Conservation (phyloP, 1,140 invertebrate genomes). For the Caerostris darwini region DNA sequence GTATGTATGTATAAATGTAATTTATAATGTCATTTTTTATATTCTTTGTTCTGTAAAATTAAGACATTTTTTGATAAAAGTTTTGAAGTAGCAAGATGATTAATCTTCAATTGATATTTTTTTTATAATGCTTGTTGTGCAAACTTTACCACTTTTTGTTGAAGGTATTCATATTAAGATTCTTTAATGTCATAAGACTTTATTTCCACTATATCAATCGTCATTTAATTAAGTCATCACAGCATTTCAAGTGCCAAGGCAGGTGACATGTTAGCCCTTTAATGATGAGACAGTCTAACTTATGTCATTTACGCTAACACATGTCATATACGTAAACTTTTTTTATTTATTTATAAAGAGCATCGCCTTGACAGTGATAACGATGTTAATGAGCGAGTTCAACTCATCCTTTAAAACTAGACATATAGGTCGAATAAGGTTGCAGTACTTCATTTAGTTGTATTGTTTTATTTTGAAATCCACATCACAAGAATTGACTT, state of each 20-base stretch:
- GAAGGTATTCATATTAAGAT: too few relatives aligned
- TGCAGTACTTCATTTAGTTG: background rate
- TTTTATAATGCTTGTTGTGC: too few relatives aligned
- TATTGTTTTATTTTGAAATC: background rate
- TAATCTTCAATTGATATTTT: too few relatives aligned
- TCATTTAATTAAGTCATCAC: slow-evolving; percentile 30
- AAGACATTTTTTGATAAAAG: too few relatives aligned
- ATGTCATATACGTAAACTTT: background rate
- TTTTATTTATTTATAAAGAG: background rate
- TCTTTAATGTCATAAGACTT: too few relatives aligned
- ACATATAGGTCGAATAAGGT: background rate
- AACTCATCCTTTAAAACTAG: background rate
- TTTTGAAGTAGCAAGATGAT: too few relatives aligned
- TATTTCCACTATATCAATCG: background rate
- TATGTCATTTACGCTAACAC: background rate
- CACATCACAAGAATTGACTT: background rate
- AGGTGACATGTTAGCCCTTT: background rate
- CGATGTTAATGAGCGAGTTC: background rate
- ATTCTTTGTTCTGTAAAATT: too few relatives aligned
- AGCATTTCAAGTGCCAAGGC: background rate
- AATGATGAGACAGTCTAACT: background rate
- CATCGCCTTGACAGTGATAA: background rate
- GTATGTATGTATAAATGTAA: too few relatives aligned
- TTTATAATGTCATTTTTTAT: too few relatives aligned
- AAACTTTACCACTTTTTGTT: too few relatives aligned